Percentiles rank a stretch among this genome's conserved stretches.
Evolutionary conservation across 2,113 vertebrate genomes (phyloP).

Genomic region (Chrysochloris asiatica): DNA sequence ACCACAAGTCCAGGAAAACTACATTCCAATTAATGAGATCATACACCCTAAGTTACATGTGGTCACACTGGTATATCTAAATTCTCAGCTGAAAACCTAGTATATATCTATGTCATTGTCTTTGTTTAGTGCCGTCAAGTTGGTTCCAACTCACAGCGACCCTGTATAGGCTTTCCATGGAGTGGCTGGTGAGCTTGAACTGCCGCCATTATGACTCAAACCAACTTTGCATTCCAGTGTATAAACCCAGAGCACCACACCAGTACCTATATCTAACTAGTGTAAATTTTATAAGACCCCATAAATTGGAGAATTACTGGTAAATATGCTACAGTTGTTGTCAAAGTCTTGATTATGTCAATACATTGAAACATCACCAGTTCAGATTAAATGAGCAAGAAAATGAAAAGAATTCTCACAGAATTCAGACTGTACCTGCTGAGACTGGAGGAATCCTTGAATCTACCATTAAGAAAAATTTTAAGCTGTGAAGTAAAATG

Average conservation of each 20-base stretch:
- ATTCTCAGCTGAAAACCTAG: background rate
- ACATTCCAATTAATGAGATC: constrained; percentile 51
- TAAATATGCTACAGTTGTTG: background rate
- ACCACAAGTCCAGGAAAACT: constrained; percentile 58
- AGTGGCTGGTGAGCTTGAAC: too few species aligned
- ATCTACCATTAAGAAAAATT: background rate
- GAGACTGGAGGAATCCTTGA: background rate
- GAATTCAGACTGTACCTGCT: background rate
- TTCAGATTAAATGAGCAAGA: constrained; percentile 13
- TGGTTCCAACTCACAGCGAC: too few species aligned
- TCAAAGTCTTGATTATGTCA: constrained; percentile 15
- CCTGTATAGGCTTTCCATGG: too few species aligned
- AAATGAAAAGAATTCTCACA: constrained; percentile 8
- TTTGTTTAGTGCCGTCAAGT: too few species aligned
- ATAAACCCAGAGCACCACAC: too few species aligned
- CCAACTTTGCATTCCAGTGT: too few species aligned
- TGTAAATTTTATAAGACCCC: background rate
- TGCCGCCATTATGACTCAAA: too few species aligned
- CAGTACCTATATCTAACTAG: too few species aligned
- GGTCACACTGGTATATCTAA: constrained; percentile 6
- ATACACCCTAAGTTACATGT: background rate
- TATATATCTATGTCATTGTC: too few species aligned
- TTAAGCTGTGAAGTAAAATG: background rate
- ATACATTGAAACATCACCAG: background rate
- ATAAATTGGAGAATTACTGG: background rate